phyloP scores from a whole-genome alignment of 2,113 vertebrate species.

The Carassius gibelio region DNA sequence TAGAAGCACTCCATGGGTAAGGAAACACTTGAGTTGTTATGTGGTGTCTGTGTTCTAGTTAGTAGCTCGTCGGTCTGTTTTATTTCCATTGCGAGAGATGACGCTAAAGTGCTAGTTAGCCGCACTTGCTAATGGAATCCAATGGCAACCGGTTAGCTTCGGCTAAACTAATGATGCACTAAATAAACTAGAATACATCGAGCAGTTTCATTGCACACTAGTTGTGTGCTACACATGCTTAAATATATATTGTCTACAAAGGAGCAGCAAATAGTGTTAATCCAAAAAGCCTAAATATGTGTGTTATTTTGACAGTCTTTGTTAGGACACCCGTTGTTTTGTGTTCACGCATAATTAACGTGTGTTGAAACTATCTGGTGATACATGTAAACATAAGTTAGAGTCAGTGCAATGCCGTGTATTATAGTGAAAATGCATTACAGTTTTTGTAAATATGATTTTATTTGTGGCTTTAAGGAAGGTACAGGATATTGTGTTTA shows the following conservation, averaged over 20 bases:
- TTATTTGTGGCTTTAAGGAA: too few relatives aligned
- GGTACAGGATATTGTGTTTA: too few relatives aligned
- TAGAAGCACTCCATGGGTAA: constrained; percentile 50
- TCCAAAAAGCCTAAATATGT: background rate
- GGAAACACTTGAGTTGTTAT: constrained; percentile 1
- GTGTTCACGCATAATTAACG: background rate
- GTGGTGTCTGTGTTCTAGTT: background rate
- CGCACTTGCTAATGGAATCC: background rate
- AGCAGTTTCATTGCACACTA: background rate
- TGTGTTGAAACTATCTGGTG: background rate
- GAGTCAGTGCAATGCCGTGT: background rate
- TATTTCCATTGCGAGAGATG: background rate
- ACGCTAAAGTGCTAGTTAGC: constrained; percentile 21
- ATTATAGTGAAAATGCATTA: background rate
- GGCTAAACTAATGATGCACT: background rate
- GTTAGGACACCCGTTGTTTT: background rate
- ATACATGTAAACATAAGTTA: background rate
- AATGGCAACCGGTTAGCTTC: constrained; percentile 6
- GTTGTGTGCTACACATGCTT: background rate
- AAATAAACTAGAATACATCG: background rate
- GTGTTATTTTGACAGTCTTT: background rate
- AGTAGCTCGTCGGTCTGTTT: background rate
- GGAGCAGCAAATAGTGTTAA: background rate
- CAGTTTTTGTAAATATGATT: too few relatives aligned
- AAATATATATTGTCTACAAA: background rate